phyloP scores from a whole-genome alignment of 1,140 invertebrate genomes.

The Brachionus asplanchnoidis region DNA sequence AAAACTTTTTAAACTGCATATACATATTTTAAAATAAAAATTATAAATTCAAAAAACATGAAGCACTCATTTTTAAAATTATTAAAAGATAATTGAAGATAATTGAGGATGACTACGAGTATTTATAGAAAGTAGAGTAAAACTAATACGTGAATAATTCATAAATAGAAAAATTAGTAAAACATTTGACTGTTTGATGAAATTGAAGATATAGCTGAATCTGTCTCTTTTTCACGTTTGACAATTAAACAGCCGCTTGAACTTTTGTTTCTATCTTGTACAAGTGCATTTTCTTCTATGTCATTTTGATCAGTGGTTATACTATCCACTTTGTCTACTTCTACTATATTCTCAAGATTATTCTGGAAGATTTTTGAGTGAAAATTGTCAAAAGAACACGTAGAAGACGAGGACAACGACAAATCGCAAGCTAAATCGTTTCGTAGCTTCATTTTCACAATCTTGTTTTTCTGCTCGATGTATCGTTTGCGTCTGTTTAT shows the following conservation, averaged over 20 bases:
- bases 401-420: neutral
- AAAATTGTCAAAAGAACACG: neutral
- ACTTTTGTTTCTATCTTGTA: neutral
- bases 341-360: neutral
- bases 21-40: no score
- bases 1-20: no score
- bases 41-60: no score
- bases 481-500: slow-evolving; percentile 35
- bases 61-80: no score
- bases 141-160: neutral
- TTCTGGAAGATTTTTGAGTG: neutral
- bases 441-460: neutral
- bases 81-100: no score
- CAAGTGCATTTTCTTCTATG: neutral
- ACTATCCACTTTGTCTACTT: neutral
- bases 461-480: slow-evolving; percentile 2
- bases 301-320: neutral
- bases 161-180: slow-evolving; percentile 3
- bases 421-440: neutral
- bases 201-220: slow-evolving; percentile 30
- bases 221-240: slow-evolving; percentile 26
- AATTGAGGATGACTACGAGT: neutral
- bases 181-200: slow-evolving; percentile 35
- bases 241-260: neutral
- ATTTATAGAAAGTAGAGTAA: neutral